A percentile compares a stretch with the other conserved stretches of the same genome.
Conservation (phyloP, 1,140 invertebrate genomes). For the Drosophila sulfurigaster region DNA sequence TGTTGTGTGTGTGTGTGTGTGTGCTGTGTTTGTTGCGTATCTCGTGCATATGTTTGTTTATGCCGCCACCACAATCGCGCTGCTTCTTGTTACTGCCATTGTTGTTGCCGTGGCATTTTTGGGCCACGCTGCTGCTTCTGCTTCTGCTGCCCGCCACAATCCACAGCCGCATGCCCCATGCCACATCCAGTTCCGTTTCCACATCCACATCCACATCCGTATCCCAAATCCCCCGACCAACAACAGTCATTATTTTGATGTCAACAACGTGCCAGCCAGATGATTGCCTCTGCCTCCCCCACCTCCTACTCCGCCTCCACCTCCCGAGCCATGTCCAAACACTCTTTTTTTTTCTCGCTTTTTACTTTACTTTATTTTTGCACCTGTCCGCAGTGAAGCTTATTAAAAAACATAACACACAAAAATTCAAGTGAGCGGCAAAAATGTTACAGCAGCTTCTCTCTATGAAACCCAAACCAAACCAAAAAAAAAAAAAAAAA, state of each 20-base stretch:
- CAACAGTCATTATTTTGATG: constrained; percentile 75
- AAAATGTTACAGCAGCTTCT: constrained; percentile 51
- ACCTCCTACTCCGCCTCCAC: neutral
- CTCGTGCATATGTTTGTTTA: constrained; percentile 62
- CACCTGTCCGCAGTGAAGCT: constrained; percentile 71
- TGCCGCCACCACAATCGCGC: constrained; percentile 50
- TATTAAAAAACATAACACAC: constrained; percentile 66
- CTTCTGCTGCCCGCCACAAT: constrained; percentile 30
- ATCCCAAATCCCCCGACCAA: constrained; percentile 33
- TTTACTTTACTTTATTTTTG: constrained; percentile 56
- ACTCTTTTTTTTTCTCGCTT: constrained; percentile 28
- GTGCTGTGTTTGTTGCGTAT: constrained; percentile 26
- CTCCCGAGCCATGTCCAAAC: constrained; percentile 41
- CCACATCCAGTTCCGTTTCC: constrained; percentile 22
- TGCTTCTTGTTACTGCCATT: constrained; percentile 19
- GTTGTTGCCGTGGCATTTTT: constrained; percentile 43
- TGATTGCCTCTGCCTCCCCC: constrained; percentile 54
- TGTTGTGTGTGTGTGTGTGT: constrained; percentile 22
- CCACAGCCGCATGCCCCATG: constrained; percentile 20
- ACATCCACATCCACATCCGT: constrained; percentile 13
- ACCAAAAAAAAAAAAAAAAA: neutral
- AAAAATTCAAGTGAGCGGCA: constrained; percentile 46
- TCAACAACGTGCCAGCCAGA: constrained; percentile 75
- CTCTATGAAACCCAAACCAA: constrained; percentile 58
- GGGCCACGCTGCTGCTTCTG: neutral